Base-by-base conservation (phyloP, 2,113 vertebrate species). In the Syngnathus floridae region DNA sequence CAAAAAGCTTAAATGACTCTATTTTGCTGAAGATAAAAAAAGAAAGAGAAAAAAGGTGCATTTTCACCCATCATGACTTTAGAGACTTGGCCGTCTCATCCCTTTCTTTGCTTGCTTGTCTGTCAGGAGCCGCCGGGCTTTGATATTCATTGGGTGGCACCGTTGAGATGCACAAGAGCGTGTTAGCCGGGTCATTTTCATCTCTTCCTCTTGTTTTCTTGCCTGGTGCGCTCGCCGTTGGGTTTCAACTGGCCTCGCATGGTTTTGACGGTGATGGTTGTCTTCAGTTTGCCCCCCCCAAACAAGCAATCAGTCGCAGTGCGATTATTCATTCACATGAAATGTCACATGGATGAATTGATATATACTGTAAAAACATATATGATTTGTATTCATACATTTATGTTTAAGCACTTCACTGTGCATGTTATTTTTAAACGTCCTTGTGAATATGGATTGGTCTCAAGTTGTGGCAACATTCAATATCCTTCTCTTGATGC, bases 71-170 rank as follows among this genome's bases (percentile, higher is more conserved):
- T 86, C 81, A 79, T 84, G 82, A 78, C 76, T 61, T 74, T 67
- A 63, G 79, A 81, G 78, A 77, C 71, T 16, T 12, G 12, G 11
- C 11, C 40, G 2, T 14, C 13, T 12, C 13, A 2, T 48, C 71
- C 35, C 71, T 62, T 58, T 67, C 45, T 21, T 63, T 58, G 13
- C 75, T 84, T 69, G 63, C 45, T 65, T 76, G 78, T 85, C 85
- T 64, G 66, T 82, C 76, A 81, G 63, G 31, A 71, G 61, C 69
- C 69, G 61, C 69, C 69, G 14, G 0, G 73, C 84, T 86, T 86
- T 88, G 82, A 86, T 87, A 84, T 88, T 87, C 79, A 83, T 81
- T 73, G 21, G 64, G 49, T 48, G 54, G 38, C 51, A 1, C 67
- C 70, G 77, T 84, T 83, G 73, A 77, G 74, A 87, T 88, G 79